Evolutionary conservation across 2,113 vertebrate genomes (phyloP), one percentile per base, ranked within the genome.

Genomic region (Myxocyprinus asiaticus): DNA sequence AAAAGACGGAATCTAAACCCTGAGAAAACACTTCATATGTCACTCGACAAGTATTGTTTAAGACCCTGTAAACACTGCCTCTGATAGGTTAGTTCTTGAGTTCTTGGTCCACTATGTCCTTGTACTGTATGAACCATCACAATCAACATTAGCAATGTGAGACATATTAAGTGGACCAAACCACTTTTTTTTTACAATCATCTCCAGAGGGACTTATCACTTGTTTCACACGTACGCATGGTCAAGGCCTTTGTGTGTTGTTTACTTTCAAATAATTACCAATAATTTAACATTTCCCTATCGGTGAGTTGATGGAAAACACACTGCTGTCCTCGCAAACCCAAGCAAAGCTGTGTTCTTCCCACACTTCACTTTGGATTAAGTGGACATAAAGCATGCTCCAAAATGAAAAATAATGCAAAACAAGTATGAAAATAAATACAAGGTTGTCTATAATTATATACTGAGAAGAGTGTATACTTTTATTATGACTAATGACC

Each of bases 281-380:
- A 65, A 43, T 65, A 64, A 76, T 76, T 65, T 5, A 76, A 76
- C 74, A 76, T 65, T 33, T 65, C 65, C 51, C 48, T 76, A 48
- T 65, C 22, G 0, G 0, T 33, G 22, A 33, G 22, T 15, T 65
- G 48, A 76, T 55, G 62, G 62, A 76, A 33, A 63, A 5, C 45
- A 62, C 62, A 9, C 47, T 63, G 17, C 72, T 74, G 72, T 63
- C 72, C 50, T 9, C 17, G 48, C 14, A 63, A 74, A 74, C 44
- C 15, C n/a, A 74, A 61, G 12, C 42, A 47, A 74, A 63, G 45
- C 72, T n/a, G 4, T 4, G 9, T 62, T 6, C 63, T 58, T 74
- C 58, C 72, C 72, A 74, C 58, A 74, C 58, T 50, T 11, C 45
- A 74, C 15, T 74, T 12, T 10, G 22, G 44, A 17, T 61, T 33